A percentile compares a stretch with the other conserved stretches of the same genome.
Evolutionary conservation across 92 coral and sea anemone genomes (phyloP).

Genomic region (Palythoa heliodiscus): DNA sequence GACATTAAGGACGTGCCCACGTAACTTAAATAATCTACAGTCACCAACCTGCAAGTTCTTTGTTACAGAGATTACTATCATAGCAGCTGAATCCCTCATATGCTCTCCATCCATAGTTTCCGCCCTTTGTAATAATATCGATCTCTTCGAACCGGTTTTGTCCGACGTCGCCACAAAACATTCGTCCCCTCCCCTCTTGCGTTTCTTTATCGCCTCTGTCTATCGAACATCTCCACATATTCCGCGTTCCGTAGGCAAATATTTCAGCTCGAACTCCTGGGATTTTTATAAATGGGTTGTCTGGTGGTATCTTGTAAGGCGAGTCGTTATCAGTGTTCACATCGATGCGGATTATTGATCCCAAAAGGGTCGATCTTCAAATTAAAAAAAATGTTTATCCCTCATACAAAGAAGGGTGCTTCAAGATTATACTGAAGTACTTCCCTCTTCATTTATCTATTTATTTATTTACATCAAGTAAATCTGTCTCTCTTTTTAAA

Average conservation of each 20-base stretch:
- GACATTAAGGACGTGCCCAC: too few species aligned
- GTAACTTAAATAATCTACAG: background rate
- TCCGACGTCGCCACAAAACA: conserved; percentile 90
- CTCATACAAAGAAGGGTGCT: too few species aligned
- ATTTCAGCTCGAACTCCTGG: conserved; percentile 71
- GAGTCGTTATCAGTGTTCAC: conserved; percentile 50
- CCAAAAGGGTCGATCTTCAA: conserved; percentile 73
- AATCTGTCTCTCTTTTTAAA: too few species aligned
- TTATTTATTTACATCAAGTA: too few species aligned
- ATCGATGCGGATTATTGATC: conserved; percentile 80
- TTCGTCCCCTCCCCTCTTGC: conserved; percentile 69
- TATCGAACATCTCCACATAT: conserved; percentile 90
- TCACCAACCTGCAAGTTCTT: conserved; percentile 66
- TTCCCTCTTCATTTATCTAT: too few species aligned
- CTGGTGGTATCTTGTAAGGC: conserved; percentile 73
- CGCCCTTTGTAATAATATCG: conserved; percentile 82
- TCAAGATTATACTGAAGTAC: too few species aligned
- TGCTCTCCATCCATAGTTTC: conserved; percentile 98
- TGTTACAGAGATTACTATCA: conserved; percentile 68
- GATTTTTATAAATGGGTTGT: conserved; percentile 74
- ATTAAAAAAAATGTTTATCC: too few species aligned
- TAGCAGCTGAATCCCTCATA: conserved; percentile 79
- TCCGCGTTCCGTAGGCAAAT: conserved; percentile 84
- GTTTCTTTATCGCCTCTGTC: conserved; percentile 78
- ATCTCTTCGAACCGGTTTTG: conserved; percentile 86